Percentiles rank a stretch among this genome's conserved stretches.
Evolutionary conservation across 2,888 invertebrate genomes (phyloP).

Genomic region (Ecdyonurus torrentis): DNA sequence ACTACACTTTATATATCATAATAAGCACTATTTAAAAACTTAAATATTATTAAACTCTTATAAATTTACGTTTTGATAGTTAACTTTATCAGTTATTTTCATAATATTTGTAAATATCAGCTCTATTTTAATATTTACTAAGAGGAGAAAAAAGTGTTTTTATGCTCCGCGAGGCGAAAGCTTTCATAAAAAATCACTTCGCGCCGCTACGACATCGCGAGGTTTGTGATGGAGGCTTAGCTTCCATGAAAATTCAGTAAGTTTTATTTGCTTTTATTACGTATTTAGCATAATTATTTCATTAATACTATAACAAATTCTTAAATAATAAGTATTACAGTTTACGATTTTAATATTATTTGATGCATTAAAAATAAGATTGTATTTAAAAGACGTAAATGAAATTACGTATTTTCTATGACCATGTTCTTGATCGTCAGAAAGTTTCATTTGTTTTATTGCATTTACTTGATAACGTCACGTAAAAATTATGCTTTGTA

Average conservation of each 20-base stretch:
- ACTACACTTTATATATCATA: too few species aligned
- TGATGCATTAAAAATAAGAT: background rate
- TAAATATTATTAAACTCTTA: too few species aligned
- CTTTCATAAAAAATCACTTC: background rate
- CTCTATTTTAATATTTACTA: too few species aligned
- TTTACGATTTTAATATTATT: background rate
- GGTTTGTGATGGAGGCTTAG: background rate
- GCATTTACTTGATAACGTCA: background rate
- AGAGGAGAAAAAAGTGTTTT: too few species aligned
- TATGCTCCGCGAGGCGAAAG: too few species aligned
- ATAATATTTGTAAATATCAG: too few species aligned
- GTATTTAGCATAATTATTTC: too few species aligned
- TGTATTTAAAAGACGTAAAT: background rate
- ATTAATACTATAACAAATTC: too few species aligned
- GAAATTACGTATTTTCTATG: background rate
- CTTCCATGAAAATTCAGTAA: background rate
- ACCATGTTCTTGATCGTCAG: background rate
- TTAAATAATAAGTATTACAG: background rate
- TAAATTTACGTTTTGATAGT: too few species aligned
- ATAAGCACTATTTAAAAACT: too few species aligned
- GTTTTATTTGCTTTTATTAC: background rate
- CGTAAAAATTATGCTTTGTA: background rate
- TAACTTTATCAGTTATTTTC: too few species aligned
- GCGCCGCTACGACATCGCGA: background rate
- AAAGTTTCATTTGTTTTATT: background rate